Conservation (phyloP, 2,797 vertebrate species). For the Vespertilio murinus region DNA sequence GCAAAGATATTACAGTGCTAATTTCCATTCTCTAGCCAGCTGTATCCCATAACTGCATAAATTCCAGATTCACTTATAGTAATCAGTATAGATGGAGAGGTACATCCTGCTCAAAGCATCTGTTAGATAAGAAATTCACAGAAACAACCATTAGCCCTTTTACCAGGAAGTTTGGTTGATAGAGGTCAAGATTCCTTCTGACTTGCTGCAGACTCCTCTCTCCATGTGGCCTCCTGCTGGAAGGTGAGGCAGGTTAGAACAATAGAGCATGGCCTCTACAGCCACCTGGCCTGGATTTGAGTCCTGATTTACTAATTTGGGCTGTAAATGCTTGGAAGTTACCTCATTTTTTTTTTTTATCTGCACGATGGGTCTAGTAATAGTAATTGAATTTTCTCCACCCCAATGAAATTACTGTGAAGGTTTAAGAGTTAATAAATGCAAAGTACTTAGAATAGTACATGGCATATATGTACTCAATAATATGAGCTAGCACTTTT, state of each 20-base stretch:
- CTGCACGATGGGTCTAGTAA: not conserved
- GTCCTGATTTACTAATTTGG: not conserved
- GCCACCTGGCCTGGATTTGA: not conserved
- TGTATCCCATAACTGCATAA: not conserved
- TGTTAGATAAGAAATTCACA: not conserved
- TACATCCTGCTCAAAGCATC: not conserved
- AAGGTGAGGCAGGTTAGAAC: not conserved
- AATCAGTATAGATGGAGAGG: not conserved
- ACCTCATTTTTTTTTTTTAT: not conserved
- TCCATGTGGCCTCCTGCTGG: not conserved
- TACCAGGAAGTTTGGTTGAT: not conserved
- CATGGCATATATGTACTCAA: not conserved
- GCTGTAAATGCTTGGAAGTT: not conserved
- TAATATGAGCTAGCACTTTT: not conserved
- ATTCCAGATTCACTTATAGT: not conserved
- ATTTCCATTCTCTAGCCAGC: not conserved
- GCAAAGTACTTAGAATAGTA: not conserved
- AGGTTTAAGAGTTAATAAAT: not conserved
- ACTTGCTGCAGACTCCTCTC: not conserved
- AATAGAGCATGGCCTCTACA: not conserved
- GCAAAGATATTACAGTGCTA: not conserved
- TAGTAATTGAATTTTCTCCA: not conserved
- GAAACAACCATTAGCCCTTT: not conserved
- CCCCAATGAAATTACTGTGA: not conserved
- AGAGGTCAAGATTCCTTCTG: not conserved